phyloP scores from a whole-genome alignment of 2,113 vertebrate genomes.

The Herpetotheres cachinnans region DNA sequence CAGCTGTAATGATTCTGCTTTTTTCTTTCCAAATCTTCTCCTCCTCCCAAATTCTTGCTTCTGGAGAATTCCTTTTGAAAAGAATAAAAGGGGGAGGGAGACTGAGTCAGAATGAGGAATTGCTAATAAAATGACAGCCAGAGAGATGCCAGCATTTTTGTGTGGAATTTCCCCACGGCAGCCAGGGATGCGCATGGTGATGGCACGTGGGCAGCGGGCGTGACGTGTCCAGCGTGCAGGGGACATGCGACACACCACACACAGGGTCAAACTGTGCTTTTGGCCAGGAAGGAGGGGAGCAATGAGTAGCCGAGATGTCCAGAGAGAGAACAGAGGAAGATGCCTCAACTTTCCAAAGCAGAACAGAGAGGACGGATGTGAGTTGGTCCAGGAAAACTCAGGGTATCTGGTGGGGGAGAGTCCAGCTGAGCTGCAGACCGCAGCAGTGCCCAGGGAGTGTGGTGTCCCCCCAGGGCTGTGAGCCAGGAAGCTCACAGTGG shows the following conservation, averaged over 20 bases:
- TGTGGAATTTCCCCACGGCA: not conserved
- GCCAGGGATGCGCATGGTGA: rapidly evolving
- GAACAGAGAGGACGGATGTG: no score
- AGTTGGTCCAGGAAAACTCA: not conserved
- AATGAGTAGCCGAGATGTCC: rapidly evolving
- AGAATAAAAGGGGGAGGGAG: not conserved
- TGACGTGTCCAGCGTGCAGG: rapidly evolving
- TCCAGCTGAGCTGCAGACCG: rapidly evolving
- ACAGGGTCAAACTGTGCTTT: not conserved
- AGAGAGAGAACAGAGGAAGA: not conserved
- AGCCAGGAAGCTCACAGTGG: not conserved
- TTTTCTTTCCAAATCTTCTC: conserved; percentile 54
- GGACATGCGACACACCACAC: rapidly evolving
- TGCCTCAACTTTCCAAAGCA: not conserved
- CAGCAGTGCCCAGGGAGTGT: not conserved
- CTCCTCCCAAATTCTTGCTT: conserved; percentile 45
- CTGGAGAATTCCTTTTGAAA: conserved; percentile 39
- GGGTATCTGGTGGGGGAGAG: not conserved
- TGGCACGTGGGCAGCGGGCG: rapidly evolving
- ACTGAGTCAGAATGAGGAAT: not conserved
- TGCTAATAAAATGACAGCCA: not conserved
- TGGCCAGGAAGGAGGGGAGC: not conserved
- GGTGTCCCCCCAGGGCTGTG: rapidly evolving
- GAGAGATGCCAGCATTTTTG: not conserved
- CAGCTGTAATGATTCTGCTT: conserved; percentile 64